These are phyloP conservation scores for Uropsilus gracilis DNA, from an alignment of 2,113 vertebrate genomes.

Conservation along the genomic window DNA sequence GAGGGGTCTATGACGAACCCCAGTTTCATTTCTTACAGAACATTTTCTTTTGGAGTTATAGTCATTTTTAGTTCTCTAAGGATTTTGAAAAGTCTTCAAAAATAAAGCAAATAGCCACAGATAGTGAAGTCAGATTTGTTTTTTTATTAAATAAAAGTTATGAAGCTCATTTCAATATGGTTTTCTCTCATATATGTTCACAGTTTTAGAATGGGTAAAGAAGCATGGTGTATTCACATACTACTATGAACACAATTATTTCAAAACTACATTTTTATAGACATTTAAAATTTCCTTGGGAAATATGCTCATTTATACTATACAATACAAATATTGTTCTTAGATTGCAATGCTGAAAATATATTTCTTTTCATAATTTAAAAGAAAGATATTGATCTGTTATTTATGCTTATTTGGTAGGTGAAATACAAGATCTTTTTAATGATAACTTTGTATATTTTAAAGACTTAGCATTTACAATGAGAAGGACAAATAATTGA, in stretches of 20 bases:
- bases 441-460: background rate
- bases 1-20: too few relatives aligned
- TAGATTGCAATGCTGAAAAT: background rate
- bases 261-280: background rate
- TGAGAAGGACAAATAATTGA: background rate
- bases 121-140: conserved; percentile 20
- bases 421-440: background rate
- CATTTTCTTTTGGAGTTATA: conserved; percentile 46
- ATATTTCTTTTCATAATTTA: background rate
- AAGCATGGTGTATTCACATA: background rate
- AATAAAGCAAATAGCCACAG: background rate
- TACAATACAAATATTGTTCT: background rate
- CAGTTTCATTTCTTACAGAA: conserved; percentile 36
- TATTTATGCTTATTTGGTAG: background rate
- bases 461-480: background rate
- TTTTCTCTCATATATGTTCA: background rate
- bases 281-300: background rate
- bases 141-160: conserved; percentile 17
- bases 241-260: background rate
- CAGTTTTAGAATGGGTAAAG: background rate
- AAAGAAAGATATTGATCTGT: background rate
- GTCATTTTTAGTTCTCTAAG: conserved; percentile 44
- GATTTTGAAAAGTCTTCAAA: conserved; percentile 30
- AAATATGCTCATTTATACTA: background rate
- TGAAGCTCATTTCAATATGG: conserved; percentile 27